Evolutionary conservation across 2,113 vertebrate species (phyloP), one percentile per base, ranked within the genome.

Genomic region (Cacatua alba): DNA sequence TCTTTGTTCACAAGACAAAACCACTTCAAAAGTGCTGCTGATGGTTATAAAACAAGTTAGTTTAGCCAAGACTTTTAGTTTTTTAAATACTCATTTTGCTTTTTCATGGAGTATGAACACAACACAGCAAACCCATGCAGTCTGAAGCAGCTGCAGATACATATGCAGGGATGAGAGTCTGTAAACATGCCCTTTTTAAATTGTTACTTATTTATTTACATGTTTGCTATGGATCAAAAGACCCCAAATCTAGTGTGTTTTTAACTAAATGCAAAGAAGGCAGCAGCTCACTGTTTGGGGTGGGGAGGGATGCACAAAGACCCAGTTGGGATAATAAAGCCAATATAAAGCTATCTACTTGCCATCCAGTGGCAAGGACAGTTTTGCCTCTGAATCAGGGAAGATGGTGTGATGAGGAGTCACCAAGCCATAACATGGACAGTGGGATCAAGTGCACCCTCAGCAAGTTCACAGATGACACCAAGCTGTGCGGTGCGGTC

Each of bases 61-160:
- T 57, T 48, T 4, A 35, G 71, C 67, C 63, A 65, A 37, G 46
- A 19, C 41, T 82, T 75, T 62, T 18, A 18, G 15, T 28, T 35
- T 59, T 82, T 69, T 37, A 8, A 69, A 25, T 5, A 24, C 21
- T 21, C 41, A 12, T 64, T 82, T 72, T 53, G n/a, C 24, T 85
- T 60, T 72, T 55, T 69, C 0, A 1, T 2, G 4, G 20, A 76
- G 29, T 25, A 9, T 1, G 0, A 37, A n/a, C 41, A 25, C 33
- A 26, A 25, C 5, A 3, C 9, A 39, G 55, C 37, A 25, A 44
- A 39, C 28, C 53, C 0, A 0, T 10, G 57, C 11, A 18, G 57
- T 33, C 1, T 8, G 25, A 72, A 62, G 69, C 3, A 20, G 6
- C 51, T 14, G 21, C 52, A 51, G 57, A 62, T 12, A 12, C 17